Base-by-base conservation (phyloP, 2,888 invertebrate genomes). In the Drosophila tripunctata region DNA sequence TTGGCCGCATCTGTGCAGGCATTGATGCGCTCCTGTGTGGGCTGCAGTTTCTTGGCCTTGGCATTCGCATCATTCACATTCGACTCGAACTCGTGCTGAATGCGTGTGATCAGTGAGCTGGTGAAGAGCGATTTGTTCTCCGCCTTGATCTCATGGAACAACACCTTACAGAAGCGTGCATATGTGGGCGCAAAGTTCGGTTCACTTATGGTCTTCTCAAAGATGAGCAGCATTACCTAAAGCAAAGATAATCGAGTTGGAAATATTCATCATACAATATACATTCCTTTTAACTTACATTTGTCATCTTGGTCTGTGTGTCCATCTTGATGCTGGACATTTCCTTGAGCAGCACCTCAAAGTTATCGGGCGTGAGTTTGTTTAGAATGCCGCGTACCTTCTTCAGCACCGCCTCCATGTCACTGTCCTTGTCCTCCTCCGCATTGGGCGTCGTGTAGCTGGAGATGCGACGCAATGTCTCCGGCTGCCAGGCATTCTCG, bases 161-260 rank as follows among this genome's bases (percentile, higher is more conserved):
- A 69, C 22, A 89, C 88, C 68, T 90, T 90, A 57, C 90, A 90
- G 43, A 90, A 90, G 14, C 89, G 89, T 0, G 90, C 90, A 60
- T 90, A 90, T 0, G 90, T 90, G 7, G 90, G 90, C 0, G 90
- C 90, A 55, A 90, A 90, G 66, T 90, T 90, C 0, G 90, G 90
- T 33, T 90, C 90, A 35, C 90, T 90, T 1, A 90, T 82, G 2
- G 90, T 90, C 68, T 90, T 90, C 60, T 90, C 90, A n/a, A 90
- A 90, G 17, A 90, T 90, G 6, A 90, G 69, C 50, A 90, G 65
- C 90, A 90, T 90, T 2, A 90, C 88, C 87, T 90, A 2, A n/a
- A 0, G 10, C 0, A 48, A 6, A 4, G 5, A 4, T 5, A 10
- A 27, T 10, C n/a, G n/a, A n/a, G n/a, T 27, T 8, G 3, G 8